A percentile compares a stretch with the other conserved stretches of the same genome.
Evolutionary conservation across 2,113 vertebrate genomes (phyloP).

Genomic region (Antechinus stuartii): DNA sequence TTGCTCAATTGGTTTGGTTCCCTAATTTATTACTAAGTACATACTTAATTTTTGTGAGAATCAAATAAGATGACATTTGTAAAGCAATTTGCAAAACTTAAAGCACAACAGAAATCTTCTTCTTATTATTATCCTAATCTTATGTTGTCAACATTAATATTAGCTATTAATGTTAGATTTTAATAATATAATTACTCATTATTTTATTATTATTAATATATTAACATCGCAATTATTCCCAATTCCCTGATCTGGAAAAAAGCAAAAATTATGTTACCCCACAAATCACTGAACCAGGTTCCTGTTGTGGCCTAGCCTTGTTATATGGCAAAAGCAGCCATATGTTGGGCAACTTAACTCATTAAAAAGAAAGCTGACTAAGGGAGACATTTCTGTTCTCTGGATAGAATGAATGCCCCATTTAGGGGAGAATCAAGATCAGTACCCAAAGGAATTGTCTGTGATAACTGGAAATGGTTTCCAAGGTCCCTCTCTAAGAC

Average conservation of each 20-base stretch:
- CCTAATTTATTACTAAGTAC: not conserved
- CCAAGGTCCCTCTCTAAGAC: not conserved
- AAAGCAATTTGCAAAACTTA: not conserved
- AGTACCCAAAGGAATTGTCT: not conserved
- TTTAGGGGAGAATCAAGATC: not conserved
- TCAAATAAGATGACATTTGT: not conserved
- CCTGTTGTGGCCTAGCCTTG: not conserved
- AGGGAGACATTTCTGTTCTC: not conserved
- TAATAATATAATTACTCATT: not conserved
- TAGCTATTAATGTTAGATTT: not conserved
- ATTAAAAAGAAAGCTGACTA: not conserved
- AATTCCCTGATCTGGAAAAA: not conserved
- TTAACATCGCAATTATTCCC: not conserved
- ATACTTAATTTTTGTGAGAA: not conserved
- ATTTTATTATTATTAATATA: not conserved
- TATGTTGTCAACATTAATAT: not conserved
- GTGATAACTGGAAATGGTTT: not conserved
- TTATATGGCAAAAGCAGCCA: not conserved
- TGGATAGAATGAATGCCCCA: constrained; percentile 12
- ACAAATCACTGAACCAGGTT: not conserved
- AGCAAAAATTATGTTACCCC: not conserved
- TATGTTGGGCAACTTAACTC: not conserved
- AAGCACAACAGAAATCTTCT: not conserved
- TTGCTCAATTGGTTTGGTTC: not conserved
- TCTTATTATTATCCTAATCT: not conserved